phyloP scores from a whole-genome alignment of 2,797 vertebrate genomes.

The Acrossocheilus fasciatus region DNA sequence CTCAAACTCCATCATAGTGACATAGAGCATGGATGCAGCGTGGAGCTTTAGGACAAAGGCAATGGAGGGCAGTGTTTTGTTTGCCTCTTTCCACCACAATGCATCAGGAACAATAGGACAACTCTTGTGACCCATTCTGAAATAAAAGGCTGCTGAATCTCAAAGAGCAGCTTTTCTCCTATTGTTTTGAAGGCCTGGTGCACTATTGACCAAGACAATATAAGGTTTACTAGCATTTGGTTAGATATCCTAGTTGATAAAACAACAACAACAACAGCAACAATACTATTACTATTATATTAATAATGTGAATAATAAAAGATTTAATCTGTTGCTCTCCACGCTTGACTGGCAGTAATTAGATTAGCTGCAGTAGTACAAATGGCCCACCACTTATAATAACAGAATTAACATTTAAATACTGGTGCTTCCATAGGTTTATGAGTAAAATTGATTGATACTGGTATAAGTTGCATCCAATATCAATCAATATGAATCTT shows the following conservation, averaged over 20 bases:
- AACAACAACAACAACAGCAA: constrained; percentile 11
- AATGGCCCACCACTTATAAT: neutral
- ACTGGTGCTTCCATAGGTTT: neutral
- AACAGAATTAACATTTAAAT: neutral
- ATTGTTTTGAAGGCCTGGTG: constrained; percentile 51
- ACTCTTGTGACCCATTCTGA: constrained; percentile 72
- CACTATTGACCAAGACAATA: constrained; percentile 50
- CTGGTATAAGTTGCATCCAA: no score
- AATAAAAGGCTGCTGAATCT: constrained; percentile 44
- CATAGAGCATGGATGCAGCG: constrained; percentile 72
- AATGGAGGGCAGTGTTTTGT: constrained; percentile 78
- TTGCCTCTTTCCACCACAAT: constrained; percentile 79
- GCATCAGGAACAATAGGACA: constrained; percentile 75
- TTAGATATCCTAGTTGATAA: constrained; percentile 11
- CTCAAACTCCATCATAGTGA: constrained; percentile 72
- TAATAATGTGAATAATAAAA: neutral
- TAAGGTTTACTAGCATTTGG: constrained; percentile 26
- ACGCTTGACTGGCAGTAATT: neutral
- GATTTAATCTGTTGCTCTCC: neutral
- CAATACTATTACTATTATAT: neutral
- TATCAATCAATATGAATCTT: neutral
- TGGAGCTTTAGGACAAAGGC: constrained; percentile 73
- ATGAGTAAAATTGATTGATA: neutral
- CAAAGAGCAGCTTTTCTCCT: constrained; percentile 51
- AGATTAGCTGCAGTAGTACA: neutral